A percentile compares a stretch with the other conserved stretches of the same genome.
Conservation (phyloP, 2,113 vertebrate genomes). For the Meriones unguiculatus region DNA sequence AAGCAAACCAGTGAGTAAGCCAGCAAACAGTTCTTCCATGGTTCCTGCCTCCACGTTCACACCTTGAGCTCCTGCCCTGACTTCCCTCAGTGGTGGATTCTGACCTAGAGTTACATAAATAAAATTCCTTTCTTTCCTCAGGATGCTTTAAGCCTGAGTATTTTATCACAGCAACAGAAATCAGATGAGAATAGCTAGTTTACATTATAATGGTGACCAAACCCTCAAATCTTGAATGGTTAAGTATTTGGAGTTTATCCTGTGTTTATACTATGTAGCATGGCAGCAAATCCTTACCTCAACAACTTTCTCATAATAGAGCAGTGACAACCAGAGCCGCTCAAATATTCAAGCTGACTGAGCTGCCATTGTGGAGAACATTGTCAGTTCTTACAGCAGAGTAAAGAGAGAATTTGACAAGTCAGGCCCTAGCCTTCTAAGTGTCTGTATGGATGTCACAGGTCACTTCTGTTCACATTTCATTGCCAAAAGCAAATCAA, state of each 20-base stretch:
- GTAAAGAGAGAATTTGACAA: not conserved
- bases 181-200: not conserved
- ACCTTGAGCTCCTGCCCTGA: not conserved
- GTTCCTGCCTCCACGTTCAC: not conserved
- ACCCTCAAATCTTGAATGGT: not conserved
- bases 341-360: not conserved
- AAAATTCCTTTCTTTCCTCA: not conserved
- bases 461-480: slow-evolving; percentile 10
- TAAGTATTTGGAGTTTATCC: not conserved
- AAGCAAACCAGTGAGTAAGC: not conserved
- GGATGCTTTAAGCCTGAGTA: not conserved
- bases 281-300: not conserved
- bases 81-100: not conserved
- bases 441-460: not conserved
- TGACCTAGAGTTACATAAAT: not conserved
- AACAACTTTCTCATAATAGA: not conserved
- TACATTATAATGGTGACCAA: not conserved
- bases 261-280: not conserved
- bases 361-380: not conserved
- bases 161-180: not conserved
- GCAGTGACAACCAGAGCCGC: not conserved
- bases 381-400: not conserved
- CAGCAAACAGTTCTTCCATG: not conserved
- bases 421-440: not conserved
- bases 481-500: not conserved